phyloP scores from a whole-genome alignment of 2,888 invertebrate genomes.

The Smittia aterrima region DNA sequence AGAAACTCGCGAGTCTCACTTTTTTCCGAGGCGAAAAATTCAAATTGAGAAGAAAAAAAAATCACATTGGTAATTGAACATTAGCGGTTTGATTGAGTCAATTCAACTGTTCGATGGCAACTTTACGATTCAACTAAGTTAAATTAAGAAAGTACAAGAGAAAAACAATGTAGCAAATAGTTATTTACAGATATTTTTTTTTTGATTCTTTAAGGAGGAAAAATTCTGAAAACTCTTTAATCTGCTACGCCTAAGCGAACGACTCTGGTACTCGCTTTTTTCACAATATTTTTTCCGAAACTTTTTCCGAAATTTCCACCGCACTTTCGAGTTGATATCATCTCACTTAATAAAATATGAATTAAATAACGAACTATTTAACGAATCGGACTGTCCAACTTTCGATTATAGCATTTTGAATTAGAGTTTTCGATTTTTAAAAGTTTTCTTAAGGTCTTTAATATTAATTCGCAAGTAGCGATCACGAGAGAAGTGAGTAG shows the following conservation, averaged over 20 bases:
- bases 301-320: neutral
- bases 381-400: neutral
- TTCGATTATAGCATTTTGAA: neutral
- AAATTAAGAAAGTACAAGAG: conserved; percentile 16
- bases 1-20: neutral
- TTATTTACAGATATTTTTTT: conserved; percentile 38
- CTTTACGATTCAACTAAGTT: conserved; percentile 9
- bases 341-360: neutral
- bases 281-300: neutral
- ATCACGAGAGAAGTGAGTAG: no score
- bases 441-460: no score
- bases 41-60: neutral
- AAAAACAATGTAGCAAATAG: conserved; percentile 27
- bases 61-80: conserved; percentile 35
- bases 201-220: conserved; percentile 20
- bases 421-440: neutral
- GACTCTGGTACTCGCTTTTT: neutral
- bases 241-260: conserved; percentile 8
- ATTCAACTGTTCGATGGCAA: conserved; percentile 10
- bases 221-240: conserved; percentile 34
- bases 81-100: conserved; percentile 29
- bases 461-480: neutral
- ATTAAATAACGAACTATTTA: neutral
- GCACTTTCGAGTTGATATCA: conserved; percentile 1
- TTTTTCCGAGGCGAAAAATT: conserved; percentile 21